Conservation (phyloP, 2,888 invertebrate species). For the Monopis laevigella region DNA sequence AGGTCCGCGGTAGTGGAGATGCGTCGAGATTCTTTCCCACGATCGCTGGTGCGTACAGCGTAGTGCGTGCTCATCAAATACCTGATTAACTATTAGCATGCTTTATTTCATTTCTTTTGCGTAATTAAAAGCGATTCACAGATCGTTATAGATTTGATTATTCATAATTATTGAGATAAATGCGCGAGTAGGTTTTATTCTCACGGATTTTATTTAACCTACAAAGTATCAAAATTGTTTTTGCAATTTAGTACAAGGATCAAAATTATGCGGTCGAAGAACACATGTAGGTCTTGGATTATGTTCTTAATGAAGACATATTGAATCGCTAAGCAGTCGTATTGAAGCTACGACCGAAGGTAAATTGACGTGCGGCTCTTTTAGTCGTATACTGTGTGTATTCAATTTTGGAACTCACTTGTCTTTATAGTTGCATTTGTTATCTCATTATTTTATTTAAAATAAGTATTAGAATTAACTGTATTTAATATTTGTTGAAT, state of each 20-base stretch:
- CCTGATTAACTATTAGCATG: slow-evolving; percentile 23
- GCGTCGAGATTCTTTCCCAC: slow-evolving; percentile 38
- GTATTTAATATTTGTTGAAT: background rate
- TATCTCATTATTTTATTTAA: background rate
- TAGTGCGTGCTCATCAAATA: slow-evolving; percentile 25
- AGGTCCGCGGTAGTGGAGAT: slow-evolving; percentile 22
- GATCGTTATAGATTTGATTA: background rate
- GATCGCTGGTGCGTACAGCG: slow-evolving; percentile 20
- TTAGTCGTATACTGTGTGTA: slow-evolving; percentile 32
- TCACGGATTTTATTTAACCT: background rate
- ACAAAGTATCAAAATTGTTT: slow-evolving; percentile 4
- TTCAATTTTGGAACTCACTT: slow-evolving; percentile 2
- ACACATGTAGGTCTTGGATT: slow-evolving; percentile 31
- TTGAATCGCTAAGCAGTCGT: slow-evolving; percentile 60
- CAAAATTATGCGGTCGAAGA: background rate
- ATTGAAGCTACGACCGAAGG: slow-evolving; percentile 58
- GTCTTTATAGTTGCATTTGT: slow-evolving; percentile 1
- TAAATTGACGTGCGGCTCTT: slow-evolving; percentile 58
- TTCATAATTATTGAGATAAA: background rate
- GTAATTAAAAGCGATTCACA: slow-evolving; percentile 1
- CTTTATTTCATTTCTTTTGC: slow-evolving; percentile 18
- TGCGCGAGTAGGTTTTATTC: background rate
- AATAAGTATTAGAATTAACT: background rate
- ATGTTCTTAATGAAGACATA: slow-evolving; percentile 66
- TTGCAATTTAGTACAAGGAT: background rate